Evolutionary conservation across 2,888 invertebrate genomes (phyloP).

Genomic region (Oxycera nigricornis): DNA sequence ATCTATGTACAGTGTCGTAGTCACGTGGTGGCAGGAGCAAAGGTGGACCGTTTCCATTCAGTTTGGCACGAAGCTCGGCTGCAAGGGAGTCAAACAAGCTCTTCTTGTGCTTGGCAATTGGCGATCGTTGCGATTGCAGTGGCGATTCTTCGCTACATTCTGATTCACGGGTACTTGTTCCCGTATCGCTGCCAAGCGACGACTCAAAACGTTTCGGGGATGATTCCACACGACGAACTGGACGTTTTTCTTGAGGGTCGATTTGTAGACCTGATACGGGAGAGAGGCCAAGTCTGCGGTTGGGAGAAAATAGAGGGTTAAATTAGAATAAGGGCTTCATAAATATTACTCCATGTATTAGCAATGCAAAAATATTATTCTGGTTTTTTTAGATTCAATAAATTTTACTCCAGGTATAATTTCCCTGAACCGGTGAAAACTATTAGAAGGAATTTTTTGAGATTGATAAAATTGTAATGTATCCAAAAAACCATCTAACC

Average conservation of each 20-base stretch:
- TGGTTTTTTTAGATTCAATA: too few species aligned
- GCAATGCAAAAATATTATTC: too few species aligned
- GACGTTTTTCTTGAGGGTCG: constrained; percentile 44
- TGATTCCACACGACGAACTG: constrained; percentile 54
- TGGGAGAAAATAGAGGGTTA: constrained; percentile 7
- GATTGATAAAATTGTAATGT: too few species aligned
- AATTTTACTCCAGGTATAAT: too few species aligned
- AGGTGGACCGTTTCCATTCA: constrained; percentile 72
- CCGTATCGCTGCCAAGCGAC: constrained; percentile 77
- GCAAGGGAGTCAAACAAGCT: constrained; percentile 90
- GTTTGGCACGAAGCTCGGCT: constrained; percentile 84
- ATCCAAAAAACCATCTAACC: too few species aligned
- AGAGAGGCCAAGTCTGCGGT: constrained; percentile 48
- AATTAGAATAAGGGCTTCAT: too few species aligned
- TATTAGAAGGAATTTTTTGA: too few species aligned
- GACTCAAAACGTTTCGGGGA: constrained; percentile 70
- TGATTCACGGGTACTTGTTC: constrained; percentile 72
- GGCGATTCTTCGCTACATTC: constrained; percentile 73
- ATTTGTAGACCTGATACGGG: constrained; percentile 48
- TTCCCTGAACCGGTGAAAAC: too few species aligned
- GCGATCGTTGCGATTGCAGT: constrained; percentile 56
- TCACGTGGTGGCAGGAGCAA: constrained; percentile 90
- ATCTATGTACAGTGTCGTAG: constrained; percentile 87
- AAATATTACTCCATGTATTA: too few species aligned
- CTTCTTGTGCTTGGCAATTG: constrained; percentile 66